A percentile compares a stretch with the other conserved stretches of the same genome.
These are phyloP conservation scores for Chrysodeixis includens DNA, from an alignment of 2,888 invertebrate species.

Conservation along the genomic window DNA sequence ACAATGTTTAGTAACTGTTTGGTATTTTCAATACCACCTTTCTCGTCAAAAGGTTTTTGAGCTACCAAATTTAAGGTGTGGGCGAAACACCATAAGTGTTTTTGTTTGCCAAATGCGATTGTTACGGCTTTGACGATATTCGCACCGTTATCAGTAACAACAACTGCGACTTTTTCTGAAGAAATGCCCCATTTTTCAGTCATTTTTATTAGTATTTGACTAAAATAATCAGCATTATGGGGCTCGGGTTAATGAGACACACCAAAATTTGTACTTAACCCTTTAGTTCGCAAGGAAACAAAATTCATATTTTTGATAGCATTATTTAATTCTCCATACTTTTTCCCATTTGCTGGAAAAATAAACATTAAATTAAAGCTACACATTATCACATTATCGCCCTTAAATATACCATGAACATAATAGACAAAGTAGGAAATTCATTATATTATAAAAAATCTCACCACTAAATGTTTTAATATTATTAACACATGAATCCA, in stretches of 20 bases:
- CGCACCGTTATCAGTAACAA: constrained; percentile 55
- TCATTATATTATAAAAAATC: too few relatives aligned
- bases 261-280: constrained; percentile 45
- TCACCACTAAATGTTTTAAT: too few relatives aligned
- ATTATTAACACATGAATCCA: too few relatives aligned
- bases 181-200: too few relatives aligned
- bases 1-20: constrained; percentile 37
- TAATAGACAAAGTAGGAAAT: too few relatives aligned
- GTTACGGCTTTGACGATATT: constrained; percentile 56
- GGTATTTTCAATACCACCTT: constrained; percentile 47
- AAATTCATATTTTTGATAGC: too few relatives aligned
- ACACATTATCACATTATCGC: too few relatives aligned
- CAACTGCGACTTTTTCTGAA: constrained; percentile 48
- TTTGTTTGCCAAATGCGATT: constrained; percentile 42
- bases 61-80: constrained; percentile 52
- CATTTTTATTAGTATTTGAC: constrained; percentile 37
- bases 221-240: constrained; percentile 49
- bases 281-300: too few relatives aligned
- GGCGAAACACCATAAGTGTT: constrained; percentile 49
- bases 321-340: too few relatives aligned
- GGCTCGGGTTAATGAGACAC: constrained; percentile 37
- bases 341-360: too few relatives aligned
- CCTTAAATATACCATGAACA: too few relatives aligned
- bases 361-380: too few relatives aligned
- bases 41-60: constrained; percentile 34